Base-by-base conservation (phyloP, 2,113 vertebrate genomes). In the Alouatta palliata region DNA sequence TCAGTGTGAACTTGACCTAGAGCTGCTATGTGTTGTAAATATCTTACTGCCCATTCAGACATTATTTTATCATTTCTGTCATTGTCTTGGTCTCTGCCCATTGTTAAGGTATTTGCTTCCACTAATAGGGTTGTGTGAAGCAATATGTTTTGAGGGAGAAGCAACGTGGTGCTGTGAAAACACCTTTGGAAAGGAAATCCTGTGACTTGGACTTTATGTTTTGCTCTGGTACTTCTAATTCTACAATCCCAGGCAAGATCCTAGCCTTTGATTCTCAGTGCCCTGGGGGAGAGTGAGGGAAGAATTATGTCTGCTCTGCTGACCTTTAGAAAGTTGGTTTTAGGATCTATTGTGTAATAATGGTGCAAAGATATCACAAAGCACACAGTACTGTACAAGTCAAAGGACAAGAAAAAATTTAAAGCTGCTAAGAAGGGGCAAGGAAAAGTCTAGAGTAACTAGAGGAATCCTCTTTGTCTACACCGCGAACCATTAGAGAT, bases 321-420 rank as follows among this genome's bases (percentile, higher is more conserved):
- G 64, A 30, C 6, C 37, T 68, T 73, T 47, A 92, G 70, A 25
- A 95, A 87, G 35, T 8, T 47, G 10, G 5, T 12, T 80, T 87
- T 91, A 76, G 43, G 35, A 83, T 43, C 21, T 35, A 35, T 12
- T 40, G 20, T 3, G 32, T 27, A 52, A 8, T 58, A 20, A 40
- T 70, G 61, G 25, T 83, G 14, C 11, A 40, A 20, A 61, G n/a
- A 1, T 27, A 58, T 89, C 79, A 27, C 27, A 66, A 90, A 30
- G 9, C 25, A 71, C 2, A 20, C 2, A 5, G 17, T 40, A 70
- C 37, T 79, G 21, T n/a, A 27, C 16, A 80, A 80, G 49, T 27
- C 32, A 79, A 40, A 91, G 25, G 43, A 68, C 54, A 94, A 19
- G 43, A 73, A 83, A 89, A 61, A 85, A 27, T 54, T 52, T 61